These are phyloP conservation scores for Pipistrellus nathusii DNA, from an alignment of 2,797 vertebrate species.

Conservation along the genomic window DNA sequence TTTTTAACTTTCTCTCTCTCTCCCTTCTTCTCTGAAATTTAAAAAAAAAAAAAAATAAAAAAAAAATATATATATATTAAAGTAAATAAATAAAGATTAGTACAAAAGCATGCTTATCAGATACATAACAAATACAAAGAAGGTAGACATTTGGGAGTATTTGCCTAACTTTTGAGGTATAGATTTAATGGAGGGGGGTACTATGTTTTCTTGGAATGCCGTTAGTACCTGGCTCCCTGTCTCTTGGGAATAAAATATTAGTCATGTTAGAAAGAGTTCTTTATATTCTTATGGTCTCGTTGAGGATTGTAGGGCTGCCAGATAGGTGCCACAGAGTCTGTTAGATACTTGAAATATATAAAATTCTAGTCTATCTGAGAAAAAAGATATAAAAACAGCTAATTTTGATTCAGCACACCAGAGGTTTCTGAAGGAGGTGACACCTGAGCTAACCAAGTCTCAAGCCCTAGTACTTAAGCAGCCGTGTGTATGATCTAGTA, in stretches of 20 bases:
- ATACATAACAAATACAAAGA: background rate
- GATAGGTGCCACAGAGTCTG: background rate
- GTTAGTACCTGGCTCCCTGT: background rate
- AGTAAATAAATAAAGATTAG: background rate
- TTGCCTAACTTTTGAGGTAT: background rate
- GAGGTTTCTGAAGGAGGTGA: background rate
- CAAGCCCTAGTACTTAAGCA: background rate
- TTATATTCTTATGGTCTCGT: background rate
- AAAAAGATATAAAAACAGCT: background rate
- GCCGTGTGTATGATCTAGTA: background rate
- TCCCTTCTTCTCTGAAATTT: too few species aligned
- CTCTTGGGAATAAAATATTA: background rate
- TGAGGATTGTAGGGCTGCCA: background rate
- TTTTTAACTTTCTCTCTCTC: too few species aligned
- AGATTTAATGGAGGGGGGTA: background rate
- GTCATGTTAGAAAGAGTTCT: background rate
- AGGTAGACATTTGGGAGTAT: background rate
- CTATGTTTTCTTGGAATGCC: background rate
- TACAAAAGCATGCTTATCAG: background rate
- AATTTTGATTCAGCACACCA: background rate
- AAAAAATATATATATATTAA: too few species aligned
- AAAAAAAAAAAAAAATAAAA: too few species aligned
- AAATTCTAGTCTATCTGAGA: background rate
- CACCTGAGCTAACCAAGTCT: background rate
- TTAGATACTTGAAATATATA: slow-evolving; percentile 1